Conservation (phyloP, 1,140 invertebrate species). For the Gryllus bimaculatus region DNA sequence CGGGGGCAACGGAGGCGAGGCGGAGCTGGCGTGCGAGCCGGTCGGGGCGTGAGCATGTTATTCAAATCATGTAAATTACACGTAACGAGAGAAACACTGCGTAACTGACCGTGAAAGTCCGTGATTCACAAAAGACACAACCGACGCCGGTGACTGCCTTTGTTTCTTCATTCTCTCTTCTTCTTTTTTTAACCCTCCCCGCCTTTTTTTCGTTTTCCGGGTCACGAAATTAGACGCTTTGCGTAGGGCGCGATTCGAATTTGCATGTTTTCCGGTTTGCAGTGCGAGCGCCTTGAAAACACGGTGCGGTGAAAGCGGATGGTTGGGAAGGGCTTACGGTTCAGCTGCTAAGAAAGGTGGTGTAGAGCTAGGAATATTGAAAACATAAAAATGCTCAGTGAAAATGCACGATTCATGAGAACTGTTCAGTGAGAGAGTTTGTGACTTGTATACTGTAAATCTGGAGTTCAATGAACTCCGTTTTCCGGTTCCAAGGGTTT, state of each 20-base stretch:
- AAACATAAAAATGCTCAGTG: background rate
- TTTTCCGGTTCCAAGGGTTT: background rate
- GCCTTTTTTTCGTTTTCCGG: background rate
- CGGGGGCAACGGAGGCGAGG: too few species aligned
- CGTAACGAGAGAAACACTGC: background rate
- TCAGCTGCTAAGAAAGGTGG: background rate
- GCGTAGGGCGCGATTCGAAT: background rate
- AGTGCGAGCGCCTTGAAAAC: background rate
- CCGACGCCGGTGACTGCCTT: background rate
- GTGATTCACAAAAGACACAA: background rate
- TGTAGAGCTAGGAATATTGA: background rate
- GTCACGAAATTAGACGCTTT: background rate
- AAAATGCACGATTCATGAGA: background rate
- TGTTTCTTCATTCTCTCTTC: background rate
- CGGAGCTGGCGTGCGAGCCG: too few species aligned
- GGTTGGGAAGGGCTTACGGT: background rate
- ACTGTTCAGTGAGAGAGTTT: background rate
- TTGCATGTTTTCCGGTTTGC: background rate
- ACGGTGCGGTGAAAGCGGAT: background rate
- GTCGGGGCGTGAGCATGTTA: background rate
- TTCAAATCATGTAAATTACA: background rate
- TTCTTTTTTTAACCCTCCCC: background rate
- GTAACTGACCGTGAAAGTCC: background rate
- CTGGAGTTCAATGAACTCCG: background rate
- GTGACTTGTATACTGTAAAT: background rate